Conservation (phyloP, 2,888 invertebrate genomes). For the Cantharis rustica region DNA sequence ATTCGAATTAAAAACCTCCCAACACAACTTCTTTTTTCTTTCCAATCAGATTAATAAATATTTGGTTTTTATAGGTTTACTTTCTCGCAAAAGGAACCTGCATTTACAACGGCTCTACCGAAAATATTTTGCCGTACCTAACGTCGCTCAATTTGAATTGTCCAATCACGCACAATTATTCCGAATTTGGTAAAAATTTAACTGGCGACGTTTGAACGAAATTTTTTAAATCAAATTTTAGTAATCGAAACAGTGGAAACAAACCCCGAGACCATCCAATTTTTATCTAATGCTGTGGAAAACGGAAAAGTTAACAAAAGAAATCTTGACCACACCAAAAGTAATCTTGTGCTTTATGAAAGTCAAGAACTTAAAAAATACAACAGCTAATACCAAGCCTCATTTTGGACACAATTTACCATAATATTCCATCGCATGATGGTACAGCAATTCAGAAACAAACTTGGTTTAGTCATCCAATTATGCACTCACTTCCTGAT, state of each 20-base stretch:
- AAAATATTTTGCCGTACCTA: slow-evolving; percentile 71
- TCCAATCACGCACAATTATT: slow-evolving; percentile 79
- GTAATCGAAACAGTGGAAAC: slow-evolving; percentile 55
- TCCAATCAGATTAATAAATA: too few relatives aligned
- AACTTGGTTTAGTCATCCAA: too few relatives aligned
- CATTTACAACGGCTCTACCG: slow-evolving; percentile 71
- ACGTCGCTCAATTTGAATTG: slow-evolving; percentile 68
- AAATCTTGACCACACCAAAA: slow-evolving; percentile 6
- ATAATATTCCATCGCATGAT: too few relatives aligned
- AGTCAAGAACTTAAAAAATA: too few relatives aligned
- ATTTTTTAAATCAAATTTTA: slow-evolving; percentile 39
- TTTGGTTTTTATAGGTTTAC: slow-evolving; percentile 43
- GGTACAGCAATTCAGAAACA: too few relatives aligned
- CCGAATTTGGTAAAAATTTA: slow-evolving; percentile 65
- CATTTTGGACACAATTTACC: too few relatives aligned
- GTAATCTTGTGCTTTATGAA: too few relatives aligned
- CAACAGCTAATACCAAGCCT: too few relatives aligned
- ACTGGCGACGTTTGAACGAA: background rate
- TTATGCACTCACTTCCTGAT: too few relatives aligned
- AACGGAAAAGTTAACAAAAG: slow-evolving; percentile 53
- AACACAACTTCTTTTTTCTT: too few relatives aligned
- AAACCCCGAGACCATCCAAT: slow-evolving; percentile 44
- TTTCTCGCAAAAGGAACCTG: slow-evolving; percentile 66
- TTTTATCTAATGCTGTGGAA: slow-evolving; percentile 48
- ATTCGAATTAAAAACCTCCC: background rate